A percentile compares a stretch with the other conserved stretches of the same genome.
Conservation (phyloP, 2,888 invertebrate genomes). For the Acleris literana region DNA sequence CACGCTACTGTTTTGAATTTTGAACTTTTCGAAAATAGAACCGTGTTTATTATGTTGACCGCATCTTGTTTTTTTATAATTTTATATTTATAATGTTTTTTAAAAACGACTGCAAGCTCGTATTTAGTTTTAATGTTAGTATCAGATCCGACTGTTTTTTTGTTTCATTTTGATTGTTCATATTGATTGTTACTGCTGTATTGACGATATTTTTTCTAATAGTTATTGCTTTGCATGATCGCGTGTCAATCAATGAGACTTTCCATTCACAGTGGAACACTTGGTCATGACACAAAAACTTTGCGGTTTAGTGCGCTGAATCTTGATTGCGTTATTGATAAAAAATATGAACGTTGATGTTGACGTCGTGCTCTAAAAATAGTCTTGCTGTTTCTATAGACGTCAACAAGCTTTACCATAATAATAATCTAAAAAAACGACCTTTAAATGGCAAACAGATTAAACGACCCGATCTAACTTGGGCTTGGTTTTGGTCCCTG, state of each 20-base stretch:
- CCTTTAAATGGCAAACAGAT: no score
- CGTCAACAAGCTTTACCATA: no score
- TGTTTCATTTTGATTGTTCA: no score
- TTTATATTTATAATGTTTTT: not conserved
- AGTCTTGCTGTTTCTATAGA: no score
- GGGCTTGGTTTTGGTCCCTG: no score
- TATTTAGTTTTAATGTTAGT: not conserved
- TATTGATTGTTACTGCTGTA: no score
- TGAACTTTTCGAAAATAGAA: not conserved
- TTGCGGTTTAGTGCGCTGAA: conserved; percentile 6
- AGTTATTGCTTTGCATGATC: conserved; percentile 8
- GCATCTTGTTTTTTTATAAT: not conserved
- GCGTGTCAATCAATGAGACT: conserved; percentile 30
- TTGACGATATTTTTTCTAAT: no score
- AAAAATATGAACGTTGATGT: no score
- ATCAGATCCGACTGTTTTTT: no score
- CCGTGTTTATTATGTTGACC: not conserved
- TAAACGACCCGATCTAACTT: no score
- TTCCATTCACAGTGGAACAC: conserved; percentile 25
- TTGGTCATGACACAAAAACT: conserved; percentile 35
- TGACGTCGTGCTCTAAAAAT: no score
- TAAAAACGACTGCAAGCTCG: not conserved
- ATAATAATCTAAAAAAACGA: no score
- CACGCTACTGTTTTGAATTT: conserved; percentile 17
- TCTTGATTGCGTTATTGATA: conserved; percentile 9